Percentiles rank a stretch among this genome's conserved stretches.
Conservation (phyloP, 2,113 vertebrate genomes). For the Xerus inauris region DNA sequence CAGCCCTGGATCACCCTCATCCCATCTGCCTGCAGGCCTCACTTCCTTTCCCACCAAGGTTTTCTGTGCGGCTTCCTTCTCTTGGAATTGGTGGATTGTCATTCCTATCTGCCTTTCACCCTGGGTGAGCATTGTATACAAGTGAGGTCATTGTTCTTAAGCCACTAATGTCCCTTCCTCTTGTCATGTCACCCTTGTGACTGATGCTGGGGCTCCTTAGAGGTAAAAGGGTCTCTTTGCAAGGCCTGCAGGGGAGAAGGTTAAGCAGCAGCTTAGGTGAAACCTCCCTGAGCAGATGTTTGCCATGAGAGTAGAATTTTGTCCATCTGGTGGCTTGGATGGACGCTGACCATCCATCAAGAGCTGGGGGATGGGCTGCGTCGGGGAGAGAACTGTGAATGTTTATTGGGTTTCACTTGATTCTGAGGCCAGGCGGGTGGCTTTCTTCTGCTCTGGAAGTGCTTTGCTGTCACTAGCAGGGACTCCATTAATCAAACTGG, state of each 20-base stretch:
- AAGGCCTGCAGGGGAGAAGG: not conserved
- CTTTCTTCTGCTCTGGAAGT: constrained; percentile 18
- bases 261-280: not conserved
- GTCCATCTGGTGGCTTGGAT: not conserved
- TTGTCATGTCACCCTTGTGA: not conserved
- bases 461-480: constrained; percentile 14
- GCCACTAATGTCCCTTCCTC: constrained; percentile 35
- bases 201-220: not conserved
- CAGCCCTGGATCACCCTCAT: not conserved
- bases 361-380: not conserved
- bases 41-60: not conserved
- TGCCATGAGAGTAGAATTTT: not conserved
- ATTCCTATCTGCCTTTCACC: not conserved
- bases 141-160: constrained; percentile 7
- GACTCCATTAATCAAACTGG: not conserved
- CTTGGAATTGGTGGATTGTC: not conserved
- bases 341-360: not conserved
- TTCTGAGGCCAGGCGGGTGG: not conserved
- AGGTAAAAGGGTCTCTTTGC: not conserved
- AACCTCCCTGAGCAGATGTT: not conserved
- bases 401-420: not conserved
- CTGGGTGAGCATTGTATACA: not conserved
- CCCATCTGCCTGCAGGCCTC: not conserved
- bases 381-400: no score
- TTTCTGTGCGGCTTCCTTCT: not conserved